Conservation (phyloP, 2,797 vertebrate genomes). For the Novumbra hubbsi region DNA sequence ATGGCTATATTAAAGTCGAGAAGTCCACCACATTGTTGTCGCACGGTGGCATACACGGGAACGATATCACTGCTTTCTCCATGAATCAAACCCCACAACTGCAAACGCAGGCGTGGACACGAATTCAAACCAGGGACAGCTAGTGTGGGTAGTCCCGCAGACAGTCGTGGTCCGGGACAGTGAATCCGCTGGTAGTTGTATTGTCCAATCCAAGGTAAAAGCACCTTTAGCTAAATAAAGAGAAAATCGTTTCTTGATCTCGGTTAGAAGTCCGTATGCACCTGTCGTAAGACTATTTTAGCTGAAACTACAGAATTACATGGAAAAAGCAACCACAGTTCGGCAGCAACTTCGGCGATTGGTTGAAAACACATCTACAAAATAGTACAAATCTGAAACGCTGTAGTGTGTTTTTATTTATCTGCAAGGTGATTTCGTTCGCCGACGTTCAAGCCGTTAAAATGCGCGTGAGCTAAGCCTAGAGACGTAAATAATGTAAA, state of each 20-base stretch:
- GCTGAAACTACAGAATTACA: not conserved
- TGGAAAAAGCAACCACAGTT: not conserved
- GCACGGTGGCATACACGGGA: not conserved
- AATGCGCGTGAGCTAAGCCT: constrained; percentile 25
- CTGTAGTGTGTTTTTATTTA: not conserved
- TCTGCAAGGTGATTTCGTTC: not conserved
- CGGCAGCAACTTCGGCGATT: not conserved
- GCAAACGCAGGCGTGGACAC: constrained; percentile 20
- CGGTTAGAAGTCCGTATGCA: not conserved
- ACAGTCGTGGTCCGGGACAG: constrained; percentile 9
- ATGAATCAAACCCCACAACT: constrained; percentile 11
- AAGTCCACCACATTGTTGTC: not conserved
- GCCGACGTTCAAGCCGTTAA: constrained; percentile 10
- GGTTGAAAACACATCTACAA: not conserved
- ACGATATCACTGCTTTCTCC: not conserved
- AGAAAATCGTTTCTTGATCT: not conserved
- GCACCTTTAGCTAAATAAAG: not conserved
- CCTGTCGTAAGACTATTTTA: not conserved
- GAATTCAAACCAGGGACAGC: constrained; percentile 17
- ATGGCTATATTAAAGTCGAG: not conserved
- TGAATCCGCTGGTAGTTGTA: not conserved
- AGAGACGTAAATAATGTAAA: constrained; percentile 47
- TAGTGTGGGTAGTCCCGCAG: not conserved
- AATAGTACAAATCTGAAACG: no score
- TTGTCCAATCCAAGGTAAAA: constrained; percentile 4